Conservation (phyloP, 2,888 invertebrate species). For the Mantis religiosa region DNA sequence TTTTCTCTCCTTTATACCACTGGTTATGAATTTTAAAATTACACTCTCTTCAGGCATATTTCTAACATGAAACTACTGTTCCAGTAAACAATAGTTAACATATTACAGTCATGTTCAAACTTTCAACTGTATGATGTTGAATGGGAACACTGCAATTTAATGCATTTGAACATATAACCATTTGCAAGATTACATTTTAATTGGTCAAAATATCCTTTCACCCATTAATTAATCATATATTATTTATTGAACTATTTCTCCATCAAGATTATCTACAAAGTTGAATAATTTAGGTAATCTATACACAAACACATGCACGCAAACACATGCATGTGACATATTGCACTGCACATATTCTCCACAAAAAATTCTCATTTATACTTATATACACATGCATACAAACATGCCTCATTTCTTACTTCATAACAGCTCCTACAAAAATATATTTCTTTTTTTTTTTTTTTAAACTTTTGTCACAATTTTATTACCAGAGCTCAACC, state of each 20-base stretch:
- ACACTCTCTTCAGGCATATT: background rate
- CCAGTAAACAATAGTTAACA: background rate
- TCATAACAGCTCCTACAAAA: constrained; percentile 10
- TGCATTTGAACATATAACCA: background rate
- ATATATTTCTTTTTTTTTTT: background rate
- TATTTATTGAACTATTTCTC: constrained; percentile 3
- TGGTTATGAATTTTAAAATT: background rate
- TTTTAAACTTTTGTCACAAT: background rate
- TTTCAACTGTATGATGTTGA: background rate
- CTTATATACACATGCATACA: background rate
- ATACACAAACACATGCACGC: background rate
- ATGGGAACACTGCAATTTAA: constrained; percentile 1
- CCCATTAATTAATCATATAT: background rate
- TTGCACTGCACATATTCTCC: no score
- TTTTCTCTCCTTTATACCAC: background rate
- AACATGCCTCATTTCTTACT: constrained; percentile 5
- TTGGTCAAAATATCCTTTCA: constrained; percentile 1
- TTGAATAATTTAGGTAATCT: constrained; percentile 4
- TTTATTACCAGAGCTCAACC: background rate
- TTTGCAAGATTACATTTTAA: background rate
- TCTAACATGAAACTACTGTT: background rate
- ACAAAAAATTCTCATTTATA: background rate
- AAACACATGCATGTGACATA: no score
- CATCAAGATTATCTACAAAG: constrained; percentile 3
- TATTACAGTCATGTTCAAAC: background rate